Conservation (phyloP, 2,888 invertebrate species). For the Chaitophorus viminalis region DNA sequence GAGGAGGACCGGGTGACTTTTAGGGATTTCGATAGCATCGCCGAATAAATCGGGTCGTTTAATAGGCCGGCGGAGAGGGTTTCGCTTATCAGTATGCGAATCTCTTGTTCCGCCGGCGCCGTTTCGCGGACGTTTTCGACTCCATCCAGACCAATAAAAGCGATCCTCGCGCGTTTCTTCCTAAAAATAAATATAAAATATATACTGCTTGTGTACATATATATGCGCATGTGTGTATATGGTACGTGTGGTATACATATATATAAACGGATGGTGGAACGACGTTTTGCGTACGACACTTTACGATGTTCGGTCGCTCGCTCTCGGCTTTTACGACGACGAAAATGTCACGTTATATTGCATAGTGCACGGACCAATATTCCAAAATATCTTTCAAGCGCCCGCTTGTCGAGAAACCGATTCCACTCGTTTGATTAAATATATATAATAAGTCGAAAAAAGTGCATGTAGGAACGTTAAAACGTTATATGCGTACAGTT, state of each 20-base stretch:
- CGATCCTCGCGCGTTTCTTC: constrained; percentile 13
- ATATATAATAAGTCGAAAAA: not conserved
- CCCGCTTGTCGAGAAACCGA: not conserved
- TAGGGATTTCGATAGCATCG: constrained; percentile 49
- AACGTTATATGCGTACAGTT: not conserved
- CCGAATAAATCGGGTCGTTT: constrained; percentile 53
- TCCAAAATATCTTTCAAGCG: not conserved
- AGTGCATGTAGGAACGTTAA: not conserved
- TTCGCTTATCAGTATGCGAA: constrained; percentile 59
- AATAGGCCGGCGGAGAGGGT: not conserved
- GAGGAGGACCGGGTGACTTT: not conserved
- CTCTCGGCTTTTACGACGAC: constrained; percentile 26
- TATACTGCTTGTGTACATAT: not conserved
- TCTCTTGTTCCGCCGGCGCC: constrained; percentile 54
- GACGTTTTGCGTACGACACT: constrained; percentile 9
- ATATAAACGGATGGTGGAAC: not conserved
- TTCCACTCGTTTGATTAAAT: not conserved
- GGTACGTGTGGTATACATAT: not conserved
- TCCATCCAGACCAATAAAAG: constrained; percentile 54
- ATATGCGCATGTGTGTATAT: no score
- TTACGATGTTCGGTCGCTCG: constrained; percentile 10
- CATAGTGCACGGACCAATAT: not conserved
- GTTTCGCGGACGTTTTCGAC: constrained; percentile 30
- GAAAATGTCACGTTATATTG: not conserved
- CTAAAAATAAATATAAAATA: constrained; percentile 1